Conservation (phyloP, 1,140 invertebrate species). For the Rhynchophorus ferrugineus region DNA sequence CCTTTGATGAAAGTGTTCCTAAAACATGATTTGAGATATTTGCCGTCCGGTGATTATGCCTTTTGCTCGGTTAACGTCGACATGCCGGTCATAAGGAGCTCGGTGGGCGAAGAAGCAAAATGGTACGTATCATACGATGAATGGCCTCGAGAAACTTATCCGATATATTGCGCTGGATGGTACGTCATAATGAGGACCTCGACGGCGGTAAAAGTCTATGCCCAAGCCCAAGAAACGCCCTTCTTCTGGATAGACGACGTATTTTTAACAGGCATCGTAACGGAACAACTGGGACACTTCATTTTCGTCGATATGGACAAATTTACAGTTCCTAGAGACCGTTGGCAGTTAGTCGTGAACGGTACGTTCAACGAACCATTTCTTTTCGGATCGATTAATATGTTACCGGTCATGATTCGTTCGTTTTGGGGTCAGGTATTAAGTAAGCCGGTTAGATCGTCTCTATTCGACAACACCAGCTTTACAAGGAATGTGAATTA, state of each 20-base stretch:
- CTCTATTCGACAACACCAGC: no score
- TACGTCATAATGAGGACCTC: constrained; percentile 63
- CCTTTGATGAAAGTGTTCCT: constrained; percentile 56
- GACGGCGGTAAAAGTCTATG: constrained; percentile 49
- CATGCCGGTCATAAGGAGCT: constrained; percentile 49
- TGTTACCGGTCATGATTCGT: constrained; percentile 20
- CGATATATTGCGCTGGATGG: constrained; percentile 60
- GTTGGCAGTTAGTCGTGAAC: constrained; percentile 7
- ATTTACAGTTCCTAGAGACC: constrained; percentile 29
- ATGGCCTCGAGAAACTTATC: constrained; percentile 57
- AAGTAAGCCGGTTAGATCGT: constrained; percentile 3
- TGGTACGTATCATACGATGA: constrained; percentile 67
- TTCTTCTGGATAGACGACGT: constrained; percentile 82
- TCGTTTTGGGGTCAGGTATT: constrained; percentile 26
- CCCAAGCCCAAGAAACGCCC: constrained; percentile 16
- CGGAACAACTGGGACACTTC: constrained; percentile 50
- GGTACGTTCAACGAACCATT: constrained; percentile 16
- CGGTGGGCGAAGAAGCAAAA: constrained; percentile 52
- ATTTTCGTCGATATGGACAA: constrained; percentile 42
- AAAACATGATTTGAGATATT: constrained; percentile 45
- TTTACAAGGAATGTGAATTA: no score
- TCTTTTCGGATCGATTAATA: constrained; percentile 26
- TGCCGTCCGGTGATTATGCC: constrained; percentile 47
- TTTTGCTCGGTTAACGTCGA: constrained; percentile 47
- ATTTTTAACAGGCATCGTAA: constrained; percentile 65